Evolutionary conservation across 2,113 vertebrate species (phyloP), one percentile per base, ranked within the genome.

Genomic region (Taurulus bubalis): DNA sequence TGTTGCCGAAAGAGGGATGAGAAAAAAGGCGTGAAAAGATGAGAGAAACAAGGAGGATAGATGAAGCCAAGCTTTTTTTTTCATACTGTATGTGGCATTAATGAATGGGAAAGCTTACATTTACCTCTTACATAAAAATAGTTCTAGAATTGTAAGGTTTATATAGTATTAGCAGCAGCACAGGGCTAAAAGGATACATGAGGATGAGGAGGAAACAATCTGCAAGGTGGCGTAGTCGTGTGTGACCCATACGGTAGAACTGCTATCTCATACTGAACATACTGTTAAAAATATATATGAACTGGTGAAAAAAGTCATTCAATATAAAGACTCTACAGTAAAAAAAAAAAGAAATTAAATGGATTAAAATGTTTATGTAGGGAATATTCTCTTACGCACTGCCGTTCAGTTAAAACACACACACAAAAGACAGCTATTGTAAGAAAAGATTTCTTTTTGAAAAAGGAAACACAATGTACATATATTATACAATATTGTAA

Each of bases 41-140:
- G 67, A 83, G 64, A 93, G 47, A 95, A 93, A 96, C 92, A 92
- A 94, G 75, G 91, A 94, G 95, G 51, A 94, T 92, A 94, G 95
- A 97, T 95, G 96, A 96, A 94, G 96, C 96, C 94, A 95, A 96
- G 95, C 96, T 93, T 71, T 56, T 94, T 95, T 94, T 94, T 92
- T 86, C 79, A 90, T 94, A 95, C 95, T 91, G 87, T 95, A 96
- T 96, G 96, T 96, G 94, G 96, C 96, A 96, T 97, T 97, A 96
- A 97, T 97, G 97, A 97, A 97, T 95, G 96, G 94, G 95, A 96
- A 97, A 96, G 96, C 96, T 96, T 95, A 96, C 96, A 95, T 97
- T 96, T 96, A 96, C 96, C 87, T 95, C 92, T 93, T 96, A 97
- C 96, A 97, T 96, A 98, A 98, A 98, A 98, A 97, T 97, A 98